These are phyloP conservation scores for Coleophora flavipennella DNA, from an alignment of 2,888 invertebrate species.

Conservation along the genomic window DNA sequence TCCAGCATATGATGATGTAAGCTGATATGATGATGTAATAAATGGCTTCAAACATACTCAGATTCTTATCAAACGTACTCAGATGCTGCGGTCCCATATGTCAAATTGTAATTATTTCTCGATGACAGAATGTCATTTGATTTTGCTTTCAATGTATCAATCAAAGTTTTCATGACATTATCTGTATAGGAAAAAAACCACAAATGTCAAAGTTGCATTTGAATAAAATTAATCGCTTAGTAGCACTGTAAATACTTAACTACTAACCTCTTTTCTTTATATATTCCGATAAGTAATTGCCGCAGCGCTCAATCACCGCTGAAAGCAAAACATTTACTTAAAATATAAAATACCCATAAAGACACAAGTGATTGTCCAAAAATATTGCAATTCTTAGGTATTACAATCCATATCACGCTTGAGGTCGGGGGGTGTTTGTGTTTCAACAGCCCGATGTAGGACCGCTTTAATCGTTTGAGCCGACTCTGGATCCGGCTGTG, in stretches of 20 bases:
- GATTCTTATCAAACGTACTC: slow-evolving; percentile 40
- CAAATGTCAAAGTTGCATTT: not conserved
- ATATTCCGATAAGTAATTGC: slow-evolving; percentile 43
- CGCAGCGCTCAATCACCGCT: slow-evolving; percentile 36
- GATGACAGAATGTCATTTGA: slow-evolving; percentile 25
- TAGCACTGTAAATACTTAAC: not conserved
- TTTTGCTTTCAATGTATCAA: slow-evolving; percentile 38
- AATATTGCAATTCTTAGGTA: too few relatives aligned
- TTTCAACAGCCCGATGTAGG: slow-evolving; percentile 32
- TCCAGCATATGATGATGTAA: too few relatives aligned
- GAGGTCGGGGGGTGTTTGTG: slow-evolving; percentile 28
- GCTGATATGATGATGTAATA: too few relatives aligned
- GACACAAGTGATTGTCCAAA: too few relatives aligned
- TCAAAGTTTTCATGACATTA: slow-evolving; percentile 27
- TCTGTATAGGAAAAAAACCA: slow-evolving; percentile 21
- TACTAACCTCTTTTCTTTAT: slow-evolving; percentile 41
- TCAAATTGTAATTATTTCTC: slow-evolving; percentile 33
- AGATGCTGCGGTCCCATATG: slow-evolving; percentile 30
- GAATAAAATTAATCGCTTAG: not conserved
- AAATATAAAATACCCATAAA: too few relatives aligned
- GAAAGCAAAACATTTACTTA: slow-evolving; percentile 17
- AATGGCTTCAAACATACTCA: slow-evolving; percentile 42
- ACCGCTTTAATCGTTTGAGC: slow-evolving; percentile 22
- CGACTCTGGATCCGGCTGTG: slow-evolving; percentile 26
- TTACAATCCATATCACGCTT: slow-evolving; percentile 36